These are phyloP conservation scores for Arbacia lixula DNA, from an alignment of 53 echinoderm and acorn worm species.

Conservation along the genomic window DNA sequence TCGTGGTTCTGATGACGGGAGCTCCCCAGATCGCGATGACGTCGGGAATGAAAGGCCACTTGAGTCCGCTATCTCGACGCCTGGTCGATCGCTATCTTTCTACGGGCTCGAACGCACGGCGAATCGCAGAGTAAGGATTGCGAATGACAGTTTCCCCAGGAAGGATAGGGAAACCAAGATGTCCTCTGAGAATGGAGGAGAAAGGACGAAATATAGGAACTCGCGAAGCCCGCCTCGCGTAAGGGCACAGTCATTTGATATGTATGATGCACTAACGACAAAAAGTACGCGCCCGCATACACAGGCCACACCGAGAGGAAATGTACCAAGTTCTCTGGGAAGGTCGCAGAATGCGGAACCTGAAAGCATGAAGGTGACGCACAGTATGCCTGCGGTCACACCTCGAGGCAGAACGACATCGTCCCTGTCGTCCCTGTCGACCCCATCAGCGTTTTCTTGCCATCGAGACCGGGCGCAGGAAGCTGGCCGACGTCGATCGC, in stretches of 20 bases:
- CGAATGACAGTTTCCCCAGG: too few species aligned
- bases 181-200: background rate
- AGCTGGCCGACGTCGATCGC: background rate
- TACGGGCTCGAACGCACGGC: constrained; percentile 12
- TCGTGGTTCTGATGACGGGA: background rate
- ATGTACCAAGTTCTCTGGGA: background rate
- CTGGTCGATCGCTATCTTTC: constrained; percentile 25
- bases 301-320: background rate
- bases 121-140: background rate
- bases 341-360: background rate
- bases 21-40: background rate
- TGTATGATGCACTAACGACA: background rate
- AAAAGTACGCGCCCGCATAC: background rate
- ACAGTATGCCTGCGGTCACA: background rate
- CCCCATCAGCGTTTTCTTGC: constrained; percentile 36
- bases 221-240: constrained; percentile 24
- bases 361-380: background rate
- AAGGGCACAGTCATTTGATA: constrained; percentile 2
- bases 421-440: background rate
- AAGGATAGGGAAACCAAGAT: background rate
- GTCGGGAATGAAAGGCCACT: background rate
- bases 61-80: background rate
- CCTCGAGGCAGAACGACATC: constrained; percentile 18
- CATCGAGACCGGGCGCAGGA: constrained; percentile 19
- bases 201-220: background rate